Base-by-base conservation (phyloP, 2,888 invertebrate species). In the Timandra comae region DNA sequence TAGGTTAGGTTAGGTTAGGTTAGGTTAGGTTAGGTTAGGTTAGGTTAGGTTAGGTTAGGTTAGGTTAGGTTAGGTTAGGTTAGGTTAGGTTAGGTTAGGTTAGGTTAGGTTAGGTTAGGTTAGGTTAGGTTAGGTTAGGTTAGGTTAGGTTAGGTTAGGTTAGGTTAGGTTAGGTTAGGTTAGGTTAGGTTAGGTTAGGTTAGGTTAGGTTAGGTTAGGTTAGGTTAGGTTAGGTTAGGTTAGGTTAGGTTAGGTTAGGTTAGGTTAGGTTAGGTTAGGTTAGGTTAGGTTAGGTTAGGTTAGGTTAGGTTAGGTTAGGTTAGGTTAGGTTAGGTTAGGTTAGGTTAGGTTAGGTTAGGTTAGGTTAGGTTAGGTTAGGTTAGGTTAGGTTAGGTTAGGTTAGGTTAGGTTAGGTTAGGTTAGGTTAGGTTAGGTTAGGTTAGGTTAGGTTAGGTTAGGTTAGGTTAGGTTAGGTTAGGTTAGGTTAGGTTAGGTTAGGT, bases 1-100 rank as follows among this genome's bases (percentile, higher is more conserved):
- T 35, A 35, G 35, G 35, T 35, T 35, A 35, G 35, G 35, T 35
- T 35, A 35, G 35, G 35, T 35, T 35, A 35, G 35, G 35, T 35
- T 35, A 35, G 36, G 36, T 36, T 36, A 36, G 36, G 36, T 36
- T 36, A 36, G 31, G 30, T 30, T 30, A 30, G 30, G 30, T 30
- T 31, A 27, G 31, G 34, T 35, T 35, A 35, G 34, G 34, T 33
- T 33, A 33, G 33, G 33, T 33, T 33, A 33, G 33, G 33, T 33
- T 33, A 33, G 33, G 33, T 33, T 33, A 33, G 33, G 33, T 33
- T 33, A 33, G 33, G 33, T 33, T 33, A 33, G 33, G 33, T 33
- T 33, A 33, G 33, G 33, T 33, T 33, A 33, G 33, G 33, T 33
- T 33, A 33, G 33, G 33, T 33, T 33, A 33, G 33, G 33, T 33